Evolutionary conservation across 2,797 vertebrate genomes (phyloP).

Genomic region (Eulemur mongoz): DNA sequence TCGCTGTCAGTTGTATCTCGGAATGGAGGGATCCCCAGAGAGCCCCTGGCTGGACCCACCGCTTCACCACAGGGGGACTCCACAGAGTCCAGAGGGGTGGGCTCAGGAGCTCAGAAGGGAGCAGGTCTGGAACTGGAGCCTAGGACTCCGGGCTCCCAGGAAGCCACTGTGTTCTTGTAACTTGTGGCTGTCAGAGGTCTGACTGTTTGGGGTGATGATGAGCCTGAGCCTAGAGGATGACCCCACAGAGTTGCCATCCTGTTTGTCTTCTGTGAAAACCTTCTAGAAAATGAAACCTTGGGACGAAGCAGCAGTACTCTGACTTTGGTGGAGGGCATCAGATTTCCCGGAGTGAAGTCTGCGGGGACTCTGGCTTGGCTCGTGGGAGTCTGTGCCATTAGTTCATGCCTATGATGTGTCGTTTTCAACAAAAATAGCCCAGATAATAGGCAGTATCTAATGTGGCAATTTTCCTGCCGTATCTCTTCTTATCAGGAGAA

Average conservation of each 20-base stretch:
- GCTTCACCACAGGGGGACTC: not conserved
- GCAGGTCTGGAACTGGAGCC: not conserved
- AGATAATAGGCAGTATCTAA: conserved; percentile 4
- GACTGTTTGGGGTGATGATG: rapidly evolving
- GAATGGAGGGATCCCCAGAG: not conserved
- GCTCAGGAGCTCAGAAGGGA: not conserved
- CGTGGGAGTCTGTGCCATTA: not conserved
- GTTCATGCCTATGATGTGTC: not conserved
- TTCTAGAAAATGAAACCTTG: not conserved
- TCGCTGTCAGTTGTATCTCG: not conserved
- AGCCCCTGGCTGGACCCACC: not conserved
- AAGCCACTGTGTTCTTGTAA: not conserved
- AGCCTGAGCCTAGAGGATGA: not conserved
- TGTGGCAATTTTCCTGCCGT: not conserved
- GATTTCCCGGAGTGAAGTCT: not conserved
- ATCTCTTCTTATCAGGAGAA: conserved; percentile 56
- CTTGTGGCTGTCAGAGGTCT: not conserved
- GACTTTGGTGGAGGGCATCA: not conserved
- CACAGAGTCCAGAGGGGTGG: not conserved
- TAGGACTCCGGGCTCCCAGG: not conserved
- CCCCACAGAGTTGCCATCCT: not conserved
- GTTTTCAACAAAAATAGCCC: conserved; percentile 17
- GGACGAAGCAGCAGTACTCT: not conserved
- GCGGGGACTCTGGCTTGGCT: not conserved
- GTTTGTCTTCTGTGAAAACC: not conserved